Percentiles rank a stretch among this genome's conserved stretches.
phyloP scores from a whole-genome alignment of 2,113 vertebrate genomes.

The Heptranchias perlo region DNA sequence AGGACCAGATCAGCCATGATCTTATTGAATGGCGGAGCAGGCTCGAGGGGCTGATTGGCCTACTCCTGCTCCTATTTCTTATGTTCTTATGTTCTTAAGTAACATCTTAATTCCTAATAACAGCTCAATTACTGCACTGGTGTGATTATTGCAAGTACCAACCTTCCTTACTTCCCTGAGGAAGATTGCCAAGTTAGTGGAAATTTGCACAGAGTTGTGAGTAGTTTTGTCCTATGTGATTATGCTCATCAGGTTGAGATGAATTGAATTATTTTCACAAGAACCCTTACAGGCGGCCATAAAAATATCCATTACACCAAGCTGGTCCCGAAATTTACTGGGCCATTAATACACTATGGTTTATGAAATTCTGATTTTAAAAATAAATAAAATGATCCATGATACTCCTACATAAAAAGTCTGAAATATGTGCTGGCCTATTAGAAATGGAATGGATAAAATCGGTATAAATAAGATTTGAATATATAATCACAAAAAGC shows the following conservation, averaged over 20 bases:
- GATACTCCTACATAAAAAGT: background rate
- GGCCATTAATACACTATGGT: background rate
- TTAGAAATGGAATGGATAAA: background rate
- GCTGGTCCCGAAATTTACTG: background rate
- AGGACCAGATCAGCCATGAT: too few species aligned
- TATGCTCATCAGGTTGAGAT: background rate
- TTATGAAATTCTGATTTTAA: background rate
- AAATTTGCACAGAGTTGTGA: background rate
- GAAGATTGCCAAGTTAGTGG: background rate
- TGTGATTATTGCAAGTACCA: background rate
- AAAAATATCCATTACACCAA: background rate
- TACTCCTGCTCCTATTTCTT: too few species aligned
- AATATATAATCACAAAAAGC: background rate
- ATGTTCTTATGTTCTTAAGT: too few species aligned
- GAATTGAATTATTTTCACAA: background rate
- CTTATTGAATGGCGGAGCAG: too few species aligned
- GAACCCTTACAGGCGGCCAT: background rate
- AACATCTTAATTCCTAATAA: background rate
- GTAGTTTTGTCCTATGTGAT: background rate
- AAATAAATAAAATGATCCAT: background rate
- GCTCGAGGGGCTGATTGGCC: too few species aligned
- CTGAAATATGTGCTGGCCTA: background rate
- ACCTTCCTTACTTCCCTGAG: background rate
- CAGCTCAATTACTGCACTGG: background rate
- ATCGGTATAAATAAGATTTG: background rate